These are phyloP conservation scores for Alectoris magna DNA, from an alignment of 2,797 vertebrate species.

Conservation along the genomic window DNA sequence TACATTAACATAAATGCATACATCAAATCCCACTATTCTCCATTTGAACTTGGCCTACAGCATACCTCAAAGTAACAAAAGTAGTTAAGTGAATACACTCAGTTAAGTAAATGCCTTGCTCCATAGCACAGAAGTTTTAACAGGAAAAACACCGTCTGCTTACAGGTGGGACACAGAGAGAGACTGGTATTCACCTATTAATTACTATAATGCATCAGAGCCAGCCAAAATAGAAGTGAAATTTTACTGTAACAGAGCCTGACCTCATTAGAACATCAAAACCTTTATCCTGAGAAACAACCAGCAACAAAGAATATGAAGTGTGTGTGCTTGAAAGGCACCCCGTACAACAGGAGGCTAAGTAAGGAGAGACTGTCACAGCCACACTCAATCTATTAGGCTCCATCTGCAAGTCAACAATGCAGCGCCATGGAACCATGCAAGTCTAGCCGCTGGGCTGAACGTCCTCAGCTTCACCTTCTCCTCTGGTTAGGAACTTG, in stretches of 20 bases:
- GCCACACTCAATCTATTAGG: not conserved
- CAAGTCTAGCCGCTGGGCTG: not conserved
- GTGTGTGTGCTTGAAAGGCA: fast-evolving
- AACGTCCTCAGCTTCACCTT: not conserved
- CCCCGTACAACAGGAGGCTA: not conserved
- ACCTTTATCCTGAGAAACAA: not conserved
- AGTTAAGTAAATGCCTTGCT: not conserved
- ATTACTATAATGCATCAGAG: not conserved
- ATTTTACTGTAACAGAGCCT: not conserved
- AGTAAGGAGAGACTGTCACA: not conserved
- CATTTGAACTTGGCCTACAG: not conserved
- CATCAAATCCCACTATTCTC: not conserved
- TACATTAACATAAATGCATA: not conserved
- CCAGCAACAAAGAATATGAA: not conserved
- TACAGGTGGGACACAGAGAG: not conserved
- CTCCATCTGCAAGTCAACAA: not conserved
- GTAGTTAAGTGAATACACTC: not conserved
- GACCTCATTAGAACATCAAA: not conserved
- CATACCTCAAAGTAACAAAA: not conserved
- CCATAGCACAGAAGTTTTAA: not conserved
- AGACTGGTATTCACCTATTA: not conserved
- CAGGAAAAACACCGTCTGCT: not conserved
- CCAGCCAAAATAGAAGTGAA: not conserved
- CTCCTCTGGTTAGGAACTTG: not conserved
- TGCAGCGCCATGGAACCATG: not conserved